Evolutionary conservation across 2,888 invertebrate genomes (phyloP).

Genomic region (Leptinotarsa juncta): DNA sequence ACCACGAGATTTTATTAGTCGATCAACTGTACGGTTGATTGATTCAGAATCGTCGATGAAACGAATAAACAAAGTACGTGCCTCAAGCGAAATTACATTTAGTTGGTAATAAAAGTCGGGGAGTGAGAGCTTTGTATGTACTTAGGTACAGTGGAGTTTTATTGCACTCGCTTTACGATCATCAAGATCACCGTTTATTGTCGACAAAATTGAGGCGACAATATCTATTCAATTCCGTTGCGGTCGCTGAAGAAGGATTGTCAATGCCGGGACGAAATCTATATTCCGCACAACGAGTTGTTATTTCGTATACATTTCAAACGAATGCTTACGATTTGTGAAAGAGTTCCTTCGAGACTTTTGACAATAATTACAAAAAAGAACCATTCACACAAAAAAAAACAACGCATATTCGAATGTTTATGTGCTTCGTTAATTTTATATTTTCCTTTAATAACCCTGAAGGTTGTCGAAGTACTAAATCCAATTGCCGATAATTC

Average conservation of each 20-base stretch:
- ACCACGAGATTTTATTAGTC: constrained; percentile 26
- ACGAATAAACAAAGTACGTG: constrained; percentile 54
- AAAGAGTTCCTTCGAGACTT: neutral
- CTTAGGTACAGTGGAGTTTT: constrained; percentile 57
- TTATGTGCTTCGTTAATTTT: too few species aligned
- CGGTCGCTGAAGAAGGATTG: neutral
- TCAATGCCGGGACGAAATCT: constrained; percentile 10
- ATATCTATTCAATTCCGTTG: constrained; percentile 61
- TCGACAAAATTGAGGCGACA: constrained; percentile 55
- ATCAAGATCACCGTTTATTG: constrained; percentile 62
- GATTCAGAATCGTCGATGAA: constrained; percentile 42
- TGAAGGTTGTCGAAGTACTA: too few species aligned
- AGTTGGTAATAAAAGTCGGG: constrained; percentile 48
- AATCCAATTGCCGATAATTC: too few species aligned
- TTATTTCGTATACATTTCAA: constrained; percentile 15
- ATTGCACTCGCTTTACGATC: constrained; percentile 63
- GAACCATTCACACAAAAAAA: too few species aligned
- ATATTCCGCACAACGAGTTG: constrained; percentile 16
- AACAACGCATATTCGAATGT: too few species aligned
- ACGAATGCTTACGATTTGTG: neutral
- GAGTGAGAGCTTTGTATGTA: constrained; percentile 50
- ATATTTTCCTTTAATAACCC: too few species aligned
- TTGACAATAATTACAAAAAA: too few species aligned
- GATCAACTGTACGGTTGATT: constrained; percentile 44
- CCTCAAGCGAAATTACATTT: constrained; percentile 51